Percentiles rank a stretch among this genome's conserved stretches.
phyloP scores from a whole-genome alignment of 2,797 vertebrate species.

The Gymnocypris eckloni region DNA sequence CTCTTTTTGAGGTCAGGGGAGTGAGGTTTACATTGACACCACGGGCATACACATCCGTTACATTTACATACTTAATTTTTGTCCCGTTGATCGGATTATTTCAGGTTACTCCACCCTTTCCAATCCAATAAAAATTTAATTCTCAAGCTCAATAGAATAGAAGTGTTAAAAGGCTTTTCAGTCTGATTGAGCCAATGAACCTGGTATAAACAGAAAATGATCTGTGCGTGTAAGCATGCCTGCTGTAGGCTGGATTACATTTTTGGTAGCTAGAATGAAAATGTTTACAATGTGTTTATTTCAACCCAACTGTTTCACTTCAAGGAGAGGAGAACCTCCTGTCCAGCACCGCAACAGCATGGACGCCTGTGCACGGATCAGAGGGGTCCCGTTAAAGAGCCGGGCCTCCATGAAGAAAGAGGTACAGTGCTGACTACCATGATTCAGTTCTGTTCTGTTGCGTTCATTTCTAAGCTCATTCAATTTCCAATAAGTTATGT shows the following conservation, averaged over 20 bases:
- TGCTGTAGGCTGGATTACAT: neutral
- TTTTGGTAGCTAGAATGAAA: neutral
- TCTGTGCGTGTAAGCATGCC: neutral
- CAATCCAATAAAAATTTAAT: too few species aligned
- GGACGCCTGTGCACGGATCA: slow-evolving; percentile 83
- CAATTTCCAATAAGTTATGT: slow-evolving; percentile 28
- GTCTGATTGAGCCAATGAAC: neutral
- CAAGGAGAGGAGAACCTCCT: slow-evolving; percentile 70
- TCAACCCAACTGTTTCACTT: neutral
- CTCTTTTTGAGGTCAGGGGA: too few species aligned
- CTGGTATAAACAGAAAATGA: neutral
- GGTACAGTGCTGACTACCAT: slow-evolving; percentile 63
- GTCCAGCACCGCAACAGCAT: slow-evolving; percentile 71
- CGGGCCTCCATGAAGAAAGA: slow-evolving; percentile 87
- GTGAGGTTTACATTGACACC: too few species aligned
- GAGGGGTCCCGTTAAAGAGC: slow-evolving; percentile 80
- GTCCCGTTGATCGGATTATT: neutral
- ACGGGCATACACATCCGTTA: too few species aligned
- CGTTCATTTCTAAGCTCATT: neutral
- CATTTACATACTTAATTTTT: neutral
- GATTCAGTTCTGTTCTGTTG: neutral
- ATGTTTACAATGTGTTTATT: neutral
- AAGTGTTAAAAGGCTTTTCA: neutral
- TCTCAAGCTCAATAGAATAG: neutral
- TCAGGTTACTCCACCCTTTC: neutral